phyloP scores from a whole-genome alignment of 2,113 vertebrate species.

The Lutjanus erythropterus region DNA sequence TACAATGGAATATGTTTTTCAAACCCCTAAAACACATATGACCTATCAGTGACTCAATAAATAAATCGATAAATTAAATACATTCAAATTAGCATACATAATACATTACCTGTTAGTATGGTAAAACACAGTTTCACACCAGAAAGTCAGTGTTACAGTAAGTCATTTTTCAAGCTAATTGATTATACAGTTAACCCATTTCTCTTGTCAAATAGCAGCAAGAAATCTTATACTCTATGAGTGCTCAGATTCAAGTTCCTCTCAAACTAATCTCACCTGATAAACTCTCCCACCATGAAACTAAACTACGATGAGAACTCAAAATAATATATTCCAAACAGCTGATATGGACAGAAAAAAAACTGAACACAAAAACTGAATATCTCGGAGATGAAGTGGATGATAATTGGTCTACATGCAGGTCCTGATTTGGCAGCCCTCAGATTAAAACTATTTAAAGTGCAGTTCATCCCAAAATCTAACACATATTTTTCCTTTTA shows the following conservation, averaged over 20 bases:
- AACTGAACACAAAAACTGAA: constrained; percentile 23
- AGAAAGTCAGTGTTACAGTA: constrained; percentile 23
- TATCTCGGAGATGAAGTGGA: not conserved
- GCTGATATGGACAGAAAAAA: constrained; percentile 24
- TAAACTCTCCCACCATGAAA: constrained; percentile 18
- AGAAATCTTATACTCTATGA: constrained; percentile 26
- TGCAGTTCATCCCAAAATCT: no score
- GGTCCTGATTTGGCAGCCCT: constrained; percentile 33
- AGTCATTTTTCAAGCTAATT: constrained; percentile 49
- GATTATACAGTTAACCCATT: constrained; percentile 38
- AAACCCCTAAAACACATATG: not conserved
- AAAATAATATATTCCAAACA: constrained; percentile 47
- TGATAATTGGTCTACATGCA: constrained; percentile 26
- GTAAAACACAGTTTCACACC: constrained; percentile 33
- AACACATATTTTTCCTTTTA: no score
- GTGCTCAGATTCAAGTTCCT: constrained; percentile 28
- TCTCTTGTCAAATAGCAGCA: constrained; percentile 66
- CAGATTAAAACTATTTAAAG: not conserved
- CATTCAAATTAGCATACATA: constrained; percentile 66
- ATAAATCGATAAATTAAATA: constrained; percentile 66
- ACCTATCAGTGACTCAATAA: constrained; percentile 30
- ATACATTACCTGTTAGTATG: constrained; percentile 48
- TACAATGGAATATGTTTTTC: not conserved
- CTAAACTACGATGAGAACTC: constrained; percentile 16
- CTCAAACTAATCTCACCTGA: not conserved